Base-by-base conservation (phyloP, 1,140 invertebrate species). In the Chrysoperla carnea region DNA sequence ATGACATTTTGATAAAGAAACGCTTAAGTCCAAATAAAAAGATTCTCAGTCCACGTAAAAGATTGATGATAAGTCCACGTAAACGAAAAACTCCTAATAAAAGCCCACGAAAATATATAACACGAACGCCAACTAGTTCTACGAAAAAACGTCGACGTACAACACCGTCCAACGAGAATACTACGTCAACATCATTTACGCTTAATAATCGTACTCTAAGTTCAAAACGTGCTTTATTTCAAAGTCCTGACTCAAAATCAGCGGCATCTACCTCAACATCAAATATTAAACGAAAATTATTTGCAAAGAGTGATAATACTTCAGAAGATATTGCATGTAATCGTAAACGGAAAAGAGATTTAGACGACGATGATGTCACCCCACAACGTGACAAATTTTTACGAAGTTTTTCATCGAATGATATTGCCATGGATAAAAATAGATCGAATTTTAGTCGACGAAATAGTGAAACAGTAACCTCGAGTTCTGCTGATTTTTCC, bases 171-270 rank as follows among this genome's bases (percentile, higher is more conserved):
- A 59, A 58, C 29, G 40, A 53, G 1, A 27, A 29, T 28, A 28
- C 40, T 2, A 35, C 59, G 23, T 55, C 57, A 0, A 52, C 52
- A 38, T 61, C 66, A 1, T 23, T 23, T 23, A 3, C 17, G 5
- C 17, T 23, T 23, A 62, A 44, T 56, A 61, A 6, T 54, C 60
- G 4, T 46, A 67, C 37, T 65, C 70, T 48, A 66, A 64, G 0
- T 63, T 50, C 72, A 2, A 77, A 75, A 50, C 56, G 75, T 47
- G 73, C 75, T 1, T 50, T 79, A 0, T 78, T 79, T 46, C 66
- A 76, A 46, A 78, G 75, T 53, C 73, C 75, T 4, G 66, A 70
- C 41, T 53, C 60, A 28, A 55, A 51, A 23, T 63, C 66, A 8
- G 39, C 50, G 2, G 53, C 58, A 31, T 31, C 13, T 13, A 14